Conservation (phyloP, 2,888 invertebrate genomes). For the Ganaspis brasiliensis region DNA sequence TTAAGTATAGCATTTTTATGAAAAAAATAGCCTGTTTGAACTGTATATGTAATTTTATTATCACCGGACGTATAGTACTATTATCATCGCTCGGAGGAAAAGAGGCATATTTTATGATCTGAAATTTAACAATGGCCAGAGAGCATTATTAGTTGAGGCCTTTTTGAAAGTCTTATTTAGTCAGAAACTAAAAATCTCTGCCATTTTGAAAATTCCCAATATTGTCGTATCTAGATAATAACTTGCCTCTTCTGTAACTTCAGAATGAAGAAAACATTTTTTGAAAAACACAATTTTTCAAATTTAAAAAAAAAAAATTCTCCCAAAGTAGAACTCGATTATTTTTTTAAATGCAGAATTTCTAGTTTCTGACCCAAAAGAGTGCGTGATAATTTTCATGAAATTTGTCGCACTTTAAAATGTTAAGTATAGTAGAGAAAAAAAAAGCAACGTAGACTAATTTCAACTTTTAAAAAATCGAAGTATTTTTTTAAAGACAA, state of each 20-base stretch:
- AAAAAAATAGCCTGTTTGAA: constrained; percentile 63
- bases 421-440: background rate
- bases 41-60: constrained; percentile 60
- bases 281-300: too few species aligned
- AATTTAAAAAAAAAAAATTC: too few species aligned
- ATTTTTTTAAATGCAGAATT: background rate
- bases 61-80: constrained; percentile 39
- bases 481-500: constrained; percentile 30
- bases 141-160: constrained; percentile 6
- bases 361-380: constrained; percentile 27
- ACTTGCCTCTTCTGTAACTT: too few species aligned
- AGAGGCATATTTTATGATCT: constrained; percentile 38
- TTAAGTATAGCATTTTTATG: constrained; percentile 74
- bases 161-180: constrained; percentile 19
- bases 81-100: constrained; percentile 37
- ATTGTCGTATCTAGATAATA: too few species aligned
- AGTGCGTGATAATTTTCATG: constrained; percentile 26
- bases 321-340: too few species aligned
- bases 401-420: constrained; percentile 27
- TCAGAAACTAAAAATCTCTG: constrained; percentile 36
- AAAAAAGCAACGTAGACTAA: constrained; percentile 12
- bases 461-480: constrained; percentile 14
- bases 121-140: constrained; percentile 24
- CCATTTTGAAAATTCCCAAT: background rate
- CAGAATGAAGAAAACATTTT: too few species aligned